phyloP scores from a whole-genome alignment of 2,797 vertebrate genomes.

The Aldrovandia affinis region DNA sequence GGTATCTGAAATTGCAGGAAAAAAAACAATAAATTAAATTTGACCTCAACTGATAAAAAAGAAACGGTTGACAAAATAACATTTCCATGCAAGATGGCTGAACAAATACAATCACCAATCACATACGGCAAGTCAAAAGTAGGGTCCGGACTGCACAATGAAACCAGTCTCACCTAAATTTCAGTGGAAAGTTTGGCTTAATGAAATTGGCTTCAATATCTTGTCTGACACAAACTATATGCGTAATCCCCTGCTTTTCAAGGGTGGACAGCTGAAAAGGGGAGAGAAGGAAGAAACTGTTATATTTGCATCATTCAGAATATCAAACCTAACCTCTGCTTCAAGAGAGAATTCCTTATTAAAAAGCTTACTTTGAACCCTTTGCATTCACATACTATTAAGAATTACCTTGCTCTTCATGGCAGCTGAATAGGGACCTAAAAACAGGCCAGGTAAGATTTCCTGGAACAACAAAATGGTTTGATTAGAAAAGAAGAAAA shows the following conservation, averaged over 20 bases:
- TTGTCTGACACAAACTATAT: conserved; percentile 96
- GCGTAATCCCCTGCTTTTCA: conserved; percentile 94
- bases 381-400: conserved; percentile 7
- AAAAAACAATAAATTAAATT: not conserved
- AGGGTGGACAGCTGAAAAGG: conserved; percentile 85
- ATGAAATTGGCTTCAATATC: conserved; percentile 99
- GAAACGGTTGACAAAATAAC: not conserved
- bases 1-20: conserved; percentile 80
- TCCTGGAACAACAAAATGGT: conserved; percentile 73
- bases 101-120: too few species aligned
- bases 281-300: conserved; percentile 18
- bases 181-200: conserved; percentile 96
- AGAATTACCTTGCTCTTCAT: conserved; percentile 97
- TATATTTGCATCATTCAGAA: not conserved
- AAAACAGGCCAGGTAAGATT: conserved; percentile 95
- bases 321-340: not conserved
- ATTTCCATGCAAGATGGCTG: too few species aligned
- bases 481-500: not conserved
- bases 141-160: not conserved
- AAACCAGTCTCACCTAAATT: conserved; percentile 87
- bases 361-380: too few species aligned
- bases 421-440: conserved; percentile 97
- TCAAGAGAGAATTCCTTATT: too few species aligned
- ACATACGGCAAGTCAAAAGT: not conserved
- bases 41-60: not conserved